phyloP scores from a whole-genome alignment of 1,140 invertebrate genomes.

The Marisa cornuarietis region DNA sequence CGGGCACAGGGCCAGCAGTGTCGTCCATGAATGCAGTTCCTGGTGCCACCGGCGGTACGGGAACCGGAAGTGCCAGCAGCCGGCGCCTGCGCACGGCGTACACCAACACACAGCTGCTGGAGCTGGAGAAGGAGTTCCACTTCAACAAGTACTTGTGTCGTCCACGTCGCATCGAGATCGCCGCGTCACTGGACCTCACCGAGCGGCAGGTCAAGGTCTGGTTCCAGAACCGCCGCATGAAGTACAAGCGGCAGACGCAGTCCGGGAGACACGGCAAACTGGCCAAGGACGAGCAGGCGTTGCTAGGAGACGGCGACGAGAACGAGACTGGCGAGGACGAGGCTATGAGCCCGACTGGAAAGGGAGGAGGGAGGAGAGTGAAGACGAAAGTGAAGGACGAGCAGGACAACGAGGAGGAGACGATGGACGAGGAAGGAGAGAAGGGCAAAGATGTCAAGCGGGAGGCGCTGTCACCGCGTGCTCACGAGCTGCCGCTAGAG shows the following conservation, averaged over 20 bases:
- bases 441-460: neutral
- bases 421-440: neutral
- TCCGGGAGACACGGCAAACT: slow-evolving; percentile 31
- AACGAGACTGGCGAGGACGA: neutral
- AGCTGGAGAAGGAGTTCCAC: slow-evolving; percentile 94
- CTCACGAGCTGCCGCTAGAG: neutral
- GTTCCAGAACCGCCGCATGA: slow-evolving; percentile 62
- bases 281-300: slow-evolving; percentile 6
- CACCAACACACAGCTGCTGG: slow-evolving; percentile 97
- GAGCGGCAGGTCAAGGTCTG: slow-evolving; percentile 66
- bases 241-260: slow-evolving; percentile 59
- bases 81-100: slow-evolving; percentile 88
- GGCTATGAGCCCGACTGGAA: neutral
- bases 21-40: neutral
- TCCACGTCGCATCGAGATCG: slow-evolving; percentile 83
- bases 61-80: slow-evolving; percentile 31
- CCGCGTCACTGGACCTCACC: slow-evolving; percentile 76
- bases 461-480: neutral
- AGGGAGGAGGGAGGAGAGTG: neutral
- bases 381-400: slow-evolving; percentile 8
- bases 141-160: slow-evolving; percentile 83
- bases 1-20: no score
- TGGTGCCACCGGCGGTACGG: neutral
- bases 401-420: neutral
- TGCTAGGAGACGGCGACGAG: slow-evolving; percentile 1